phyloP scores from a whole-genome alignment of 2,113 vertebrate genomes.

The Urocynchramus pylzowi region DNA sequence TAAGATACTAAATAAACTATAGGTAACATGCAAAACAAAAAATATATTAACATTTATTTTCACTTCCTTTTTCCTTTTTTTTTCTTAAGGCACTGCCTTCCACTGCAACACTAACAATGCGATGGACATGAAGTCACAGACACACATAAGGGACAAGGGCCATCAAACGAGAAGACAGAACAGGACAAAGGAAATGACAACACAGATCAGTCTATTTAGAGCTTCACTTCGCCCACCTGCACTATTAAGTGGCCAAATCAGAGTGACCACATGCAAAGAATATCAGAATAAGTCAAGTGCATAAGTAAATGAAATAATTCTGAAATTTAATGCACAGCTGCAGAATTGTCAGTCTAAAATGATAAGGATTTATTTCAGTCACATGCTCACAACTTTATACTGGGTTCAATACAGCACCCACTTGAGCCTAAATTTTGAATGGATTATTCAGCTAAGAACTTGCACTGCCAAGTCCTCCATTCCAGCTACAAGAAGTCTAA shows the following conservation, averaged over 20 bases:
- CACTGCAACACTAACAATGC: not conserved
- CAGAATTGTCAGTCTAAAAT: not conserved
- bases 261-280: not conserved
- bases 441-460: not conserved
- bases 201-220: not conserved
- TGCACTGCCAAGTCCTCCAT: not conserved
- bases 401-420: not conserved
- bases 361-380: not conserved
- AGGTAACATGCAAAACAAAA: not conserved
- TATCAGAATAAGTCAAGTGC: not conserved
- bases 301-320: not conserved
- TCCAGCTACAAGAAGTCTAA: not conserved
- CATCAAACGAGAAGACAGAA: not conserved
- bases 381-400: not conserved
- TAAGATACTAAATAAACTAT: not conserved
- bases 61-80: not conserved
- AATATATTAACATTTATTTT: not conserved
- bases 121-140: conserved; percentile 60
- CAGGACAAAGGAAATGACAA: conserved; percentile 13
- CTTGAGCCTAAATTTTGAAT: not conserved
- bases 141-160: not conserved
- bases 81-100: not conserved
- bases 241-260: not conserved
- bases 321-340: not conserved
- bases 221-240: not conserved